Evolutionary conservation across 2,888 invertebrate species (phyloP).

Genomic region (Drosophila setosimentum): DNA sequence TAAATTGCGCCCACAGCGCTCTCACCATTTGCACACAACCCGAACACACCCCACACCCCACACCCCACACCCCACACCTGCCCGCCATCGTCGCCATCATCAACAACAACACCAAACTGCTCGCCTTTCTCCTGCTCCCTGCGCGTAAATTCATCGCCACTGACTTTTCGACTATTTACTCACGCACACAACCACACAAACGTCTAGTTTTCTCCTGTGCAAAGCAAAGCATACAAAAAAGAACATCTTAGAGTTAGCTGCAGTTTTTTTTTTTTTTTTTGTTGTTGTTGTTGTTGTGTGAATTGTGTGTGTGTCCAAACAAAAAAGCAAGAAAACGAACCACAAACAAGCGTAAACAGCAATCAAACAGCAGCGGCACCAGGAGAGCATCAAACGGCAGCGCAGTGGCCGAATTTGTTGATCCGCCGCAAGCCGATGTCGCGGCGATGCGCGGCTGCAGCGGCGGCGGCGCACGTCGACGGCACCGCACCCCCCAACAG

Average conservation of each 20-base stretch:
- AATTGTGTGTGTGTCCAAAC: constrained; percentile 12
- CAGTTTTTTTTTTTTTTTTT: constrained; percentile 1
- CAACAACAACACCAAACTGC: neutral
- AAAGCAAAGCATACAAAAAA: neutral
- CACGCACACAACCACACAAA: neutral
- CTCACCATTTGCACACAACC: constrained; percentile 3
- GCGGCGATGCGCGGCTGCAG: constrained; percentile 54
- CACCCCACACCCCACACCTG: constrained; percentile 10
- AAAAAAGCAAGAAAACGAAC: neutral
- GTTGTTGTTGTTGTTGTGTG: constrained; percentile 13
- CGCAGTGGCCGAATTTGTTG: constrained; percentile 69
- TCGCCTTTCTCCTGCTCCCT: neutral
- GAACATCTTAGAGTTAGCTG: constrained; percentile 2
- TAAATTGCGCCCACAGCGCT: constrained; percentile 47
- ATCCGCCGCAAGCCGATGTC: constrained; percentile 56
- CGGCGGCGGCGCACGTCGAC: constrained; percentile 54
- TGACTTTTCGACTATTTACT: neutral
- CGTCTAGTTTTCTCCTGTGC: neutral
- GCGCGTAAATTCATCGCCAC: neutral
- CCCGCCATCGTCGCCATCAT: neutral
- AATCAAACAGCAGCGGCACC: constrained; percentile 15
- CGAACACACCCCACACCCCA: neutral
- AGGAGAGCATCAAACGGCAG: constrained; percentile 45
- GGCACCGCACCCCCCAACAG: constrained; percentile 33
- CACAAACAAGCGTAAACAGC: constrained; percentile 1